Evolutionary conservation across 2,113 vertebrate genomes (phyloP), one percentile per base, ranked within the genome.

Genomic region (Dendrocopos noguchii): DNA sequence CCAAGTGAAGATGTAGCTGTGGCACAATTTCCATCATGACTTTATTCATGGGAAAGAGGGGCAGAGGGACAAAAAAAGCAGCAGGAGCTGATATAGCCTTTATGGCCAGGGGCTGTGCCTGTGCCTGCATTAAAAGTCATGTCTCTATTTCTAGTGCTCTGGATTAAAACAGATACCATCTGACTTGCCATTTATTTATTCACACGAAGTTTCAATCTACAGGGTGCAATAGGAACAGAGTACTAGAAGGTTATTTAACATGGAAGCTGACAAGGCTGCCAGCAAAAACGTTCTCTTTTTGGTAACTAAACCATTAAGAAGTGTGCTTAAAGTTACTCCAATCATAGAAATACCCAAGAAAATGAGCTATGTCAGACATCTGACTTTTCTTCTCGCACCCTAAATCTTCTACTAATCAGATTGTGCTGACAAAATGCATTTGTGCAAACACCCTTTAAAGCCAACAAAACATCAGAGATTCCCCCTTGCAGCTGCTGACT

Each of bases 101-200:
- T 63, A 79, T 5, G 20, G 91, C 56, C 87, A 65, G 33, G 82
- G 84, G 74, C 60, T 82, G 67, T 64, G 46, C 73, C 77, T 90
- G 34, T 3, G 13, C 80, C 77, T 74, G 78, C 87, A 95, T 94
- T 92, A 91, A 80, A 92, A 94, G 78, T 88, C 89, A 89, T 44
- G 75, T 92, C 89, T 96, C 81, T 93, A 93, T 94, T 92, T 66
- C 78, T 80, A 88, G 86, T 3, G 6, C 39, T 71, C 71, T 63
- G 92, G 60, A 93, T 91, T 93, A 92, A 94, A 94, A 72, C 67
- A 82, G 92, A 87, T 88, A 79, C 52, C 76, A 90, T 88, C 88
- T 92, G 59, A 92, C 74, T 92, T 90, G 59, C 86, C 80, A 81
- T 94, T 95, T 96, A 88, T 78, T 92, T 94, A 92, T 93, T 96